A percentile compares a stretch with the other conserved stretches of the same genome.
phyloP scores from a whole-genome alignment of 2,113 vertebrate genomes.

The Pontoporia blainvillei region DNA sequence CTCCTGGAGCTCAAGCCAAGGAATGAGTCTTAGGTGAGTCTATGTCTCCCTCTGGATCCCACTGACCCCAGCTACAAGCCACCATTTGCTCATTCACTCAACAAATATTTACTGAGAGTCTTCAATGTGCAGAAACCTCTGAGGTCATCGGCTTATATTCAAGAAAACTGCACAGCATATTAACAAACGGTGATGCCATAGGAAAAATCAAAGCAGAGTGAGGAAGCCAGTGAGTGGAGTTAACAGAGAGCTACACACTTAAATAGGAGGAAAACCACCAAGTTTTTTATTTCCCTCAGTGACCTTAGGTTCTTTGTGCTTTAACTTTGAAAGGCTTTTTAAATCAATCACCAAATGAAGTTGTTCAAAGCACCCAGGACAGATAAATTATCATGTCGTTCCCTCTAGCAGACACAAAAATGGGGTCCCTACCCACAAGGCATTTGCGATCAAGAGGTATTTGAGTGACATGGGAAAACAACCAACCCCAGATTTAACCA shows the following conservation, averaged over 20 bases:
- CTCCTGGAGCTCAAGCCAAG: neutral
- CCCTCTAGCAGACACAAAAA: neutral
- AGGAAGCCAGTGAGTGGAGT: fast-evolving
- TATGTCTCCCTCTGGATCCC: neutral
- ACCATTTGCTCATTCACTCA: neutral
- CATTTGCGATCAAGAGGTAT: neutral
- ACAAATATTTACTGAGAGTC: neutral
- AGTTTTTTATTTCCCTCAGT: neutral
- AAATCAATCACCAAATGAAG: neutral
- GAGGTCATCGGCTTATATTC: neutral
- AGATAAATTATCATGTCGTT: fast-evolving
- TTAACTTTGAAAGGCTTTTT: neutral
- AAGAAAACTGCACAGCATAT: neutral
- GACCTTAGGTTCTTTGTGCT: neutral
- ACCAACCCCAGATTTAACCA: neutral
- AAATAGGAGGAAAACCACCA: neutral
- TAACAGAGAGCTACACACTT: neutral
- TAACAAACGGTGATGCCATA: neutral
- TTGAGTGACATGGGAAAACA: neutral
- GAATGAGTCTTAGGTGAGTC: neutral
- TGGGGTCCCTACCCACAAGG: neutral
- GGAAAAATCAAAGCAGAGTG: neutral
- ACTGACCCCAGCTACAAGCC: neutral
- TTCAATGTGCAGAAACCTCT: neutral
- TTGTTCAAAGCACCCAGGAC: neutral